Base-by-base conservation (phyloP, 1,140 invertebrate genomes). In the Dufourea novaeangliae region DNA sequence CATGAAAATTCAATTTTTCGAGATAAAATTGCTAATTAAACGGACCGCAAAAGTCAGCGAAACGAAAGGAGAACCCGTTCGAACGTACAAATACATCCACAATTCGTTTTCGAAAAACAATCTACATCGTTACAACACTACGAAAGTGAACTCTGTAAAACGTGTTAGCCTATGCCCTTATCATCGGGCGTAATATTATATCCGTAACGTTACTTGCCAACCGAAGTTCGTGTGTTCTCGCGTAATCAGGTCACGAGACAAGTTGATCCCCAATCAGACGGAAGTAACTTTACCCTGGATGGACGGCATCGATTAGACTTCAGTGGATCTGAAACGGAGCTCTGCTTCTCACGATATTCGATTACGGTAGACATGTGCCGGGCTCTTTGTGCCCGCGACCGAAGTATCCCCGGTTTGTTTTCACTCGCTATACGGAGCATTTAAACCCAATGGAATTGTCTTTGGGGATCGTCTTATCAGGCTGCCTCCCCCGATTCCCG, bases 361-460 rank as follows among this genome's bases (percentile, higher is more conserved):
- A 76, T 76, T 57, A 61, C 22, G 11, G 8, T 57, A 29, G 22
- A 34, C 11, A 66, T 50, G 29, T n/a, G 25, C 11, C 3, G 14
- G 10, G 39, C 20, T 20, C 54, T 69, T 69, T 69, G 73, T 69
- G 22, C 37, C 37, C 41, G 17, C 44, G 27, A 61, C 27, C 37
- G 39, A 39, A 27, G 50, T 14, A 76, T 20, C n/a, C 0, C 34
- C 2, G 41, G 39, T 76, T 69, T 57, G 66, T 69, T 69, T 69
- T 69, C 73, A 27, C 32, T 32, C 6, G 71, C 44, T 74, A 41
- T 34, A 74, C 46, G 22, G 25, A 14, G 63, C 73, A 37, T 75
- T 75, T 68, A 68, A 75, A 41, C 54, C 27, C 66, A 39, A 69
- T 69, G 29, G 39, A 22, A 67, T 76, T 67, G 63, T 75, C 64